Conservation (phyloP, 1,140 invertebrate genomes). For the Lordiphosa clarofinis region DNA sequence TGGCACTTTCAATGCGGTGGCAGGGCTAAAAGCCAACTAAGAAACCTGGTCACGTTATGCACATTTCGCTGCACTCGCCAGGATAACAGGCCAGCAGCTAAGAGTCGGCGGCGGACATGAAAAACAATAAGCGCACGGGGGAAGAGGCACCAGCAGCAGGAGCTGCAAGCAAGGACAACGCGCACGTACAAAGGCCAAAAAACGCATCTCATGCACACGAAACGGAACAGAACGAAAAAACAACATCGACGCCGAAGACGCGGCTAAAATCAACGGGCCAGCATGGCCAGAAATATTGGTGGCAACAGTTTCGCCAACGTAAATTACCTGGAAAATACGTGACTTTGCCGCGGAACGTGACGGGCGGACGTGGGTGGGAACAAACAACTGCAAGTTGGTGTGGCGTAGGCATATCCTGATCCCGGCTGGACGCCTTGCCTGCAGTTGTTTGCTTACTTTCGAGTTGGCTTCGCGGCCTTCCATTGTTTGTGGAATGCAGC, state of each 20-base stretch:
- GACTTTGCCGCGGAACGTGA: slow-evolving; percentile 69
- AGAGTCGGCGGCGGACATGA: slow-evolving; percentile 13
- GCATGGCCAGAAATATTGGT: slow-evolving; percentile 71
- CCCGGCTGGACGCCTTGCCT: slow-evolving; percentile 19
- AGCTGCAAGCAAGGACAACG: slow-evolving; percentile 42
- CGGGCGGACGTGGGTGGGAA: slow-evolving; percentile 43
- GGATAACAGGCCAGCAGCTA: slow-evolving; percentile 22
- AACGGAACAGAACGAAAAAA: slow-evolving; percentile 19
- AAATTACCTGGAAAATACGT: slow-evolving; percentile 78
- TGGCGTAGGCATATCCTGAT: slow-evolving; percentile 21
- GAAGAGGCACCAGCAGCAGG: neutral
- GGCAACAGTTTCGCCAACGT: slow-evolving; percentile 75
- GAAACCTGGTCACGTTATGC: slow-evolving; percentile 75
- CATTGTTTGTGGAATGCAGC: slow-evolving; percentile 16
- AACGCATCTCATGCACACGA: slow-evolving; percentile 65
- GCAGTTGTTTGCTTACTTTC: slow-evolving; percentile 18
- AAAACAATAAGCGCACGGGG: slow-evolving; percentile 44
- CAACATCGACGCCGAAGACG: slow-evolving; percentile 28
- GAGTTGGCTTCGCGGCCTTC: neutral
- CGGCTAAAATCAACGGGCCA: slow-evolving; percentile 58
- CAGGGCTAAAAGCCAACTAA: slow-evolving; percentile 62
- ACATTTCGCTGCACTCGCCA: slow-evolving; percentile 67
- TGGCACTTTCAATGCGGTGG: slow-evolving; percentile 14
- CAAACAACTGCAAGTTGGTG: slow-evolving; percentile 48
- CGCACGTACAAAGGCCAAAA: slow-evolving; percentile 72